Base-by-base conservation (phyloP, 2,888 invertebrate genomes). In the Drepana falcataria region DNA sequence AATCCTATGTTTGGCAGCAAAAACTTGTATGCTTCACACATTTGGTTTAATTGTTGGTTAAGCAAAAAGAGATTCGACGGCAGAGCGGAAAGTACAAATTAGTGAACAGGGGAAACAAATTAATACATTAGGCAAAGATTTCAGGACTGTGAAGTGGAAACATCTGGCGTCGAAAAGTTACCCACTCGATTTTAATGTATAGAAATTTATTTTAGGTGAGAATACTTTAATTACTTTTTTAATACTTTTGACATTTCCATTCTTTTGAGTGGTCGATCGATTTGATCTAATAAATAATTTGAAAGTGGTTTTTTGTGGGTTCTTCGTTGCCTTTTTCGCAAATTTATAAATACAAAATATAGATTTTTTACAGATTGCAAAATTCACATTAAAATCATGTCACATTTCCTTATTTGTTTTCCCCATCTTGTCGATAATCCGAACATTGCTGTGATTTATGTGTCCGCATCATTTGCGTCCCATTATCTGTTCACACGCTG, bases 71-170 rank as follows among this genome's bases (percentile, higher is more conserved):
- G 66, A 67, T 72, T 66, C 62, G 65, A 63, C 65, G 73, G 75
- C 78, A 80, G 80, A 77, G 73, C 81, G 83, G 84, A 83, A 82
- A 79, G 72, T 79, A 87, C 85, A 84, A 87, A 91, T 89, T 85
- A 71, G 80, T 73, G 81, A 84, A 86, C 88, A 87, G 77, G 75
- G 83, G 77, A 87, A 87, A 85, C 88, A 87, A 87, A 90, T 91
- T 89, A 88, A 77, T 77, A 66, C 60, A 65, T 73, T 71, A 69
- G 66, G 68, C 66, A 59, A 59, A 66, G 65, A 59, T 60, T 65
- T 63, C 58, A 57, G 52, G 48, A 49, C 57, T 53, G 53, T 44
- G 68, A 79, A 89, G 88, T 88, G 86, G 85, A 84, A 83, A 79
- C 88, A 87, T 75, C 75, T 87, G 89, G 64, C 56, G 55, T 55